A percentile compares a stretch with the other conserved stretches of the same genome.
Evolutionary conservation across 2,113 vertebrate species (phyloP).

Genomic region (Platanista minor): DNA sequence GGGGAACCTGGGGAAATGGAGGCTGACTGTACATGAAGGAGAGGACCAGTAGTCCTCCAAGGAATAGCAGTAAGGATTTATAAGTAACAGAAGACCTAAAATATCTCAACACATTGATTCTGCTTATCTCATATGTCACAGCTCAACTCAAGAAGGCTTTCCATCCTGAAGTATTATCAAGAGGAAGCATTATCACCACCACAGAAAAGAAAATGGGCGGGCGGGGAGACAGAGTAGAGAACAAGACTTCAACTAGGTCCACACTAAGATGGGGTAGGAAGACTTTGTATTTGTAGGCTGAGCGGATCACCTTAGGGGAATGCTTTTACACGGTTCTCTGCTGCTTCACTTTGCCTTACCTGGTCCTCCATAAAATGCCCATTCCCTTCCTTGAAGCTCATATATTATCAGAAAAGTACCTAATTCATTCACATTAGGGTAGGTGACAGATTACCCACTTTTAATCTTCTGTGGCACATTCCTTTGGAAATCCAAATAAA

Average conservation of each 20-base stretch:
- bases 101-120: not conserved
- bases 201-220: not conserved
- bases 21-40: no score
- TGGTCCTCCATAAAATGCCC: not conserved
- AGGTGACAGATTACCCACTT: not conserved
- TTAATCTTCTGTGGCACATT: not conserved
- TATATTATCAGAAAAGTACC: not conserved
- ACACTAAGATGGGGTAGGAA: not conserved
- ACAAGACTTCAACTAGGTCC: not conserved
- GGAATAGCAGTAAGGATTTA: not conserved
- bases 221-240: not conserved
- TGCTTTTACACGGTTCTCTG: rapidly evolving
- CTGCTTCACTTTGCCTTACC: not conserved
- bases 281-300: not conserved
- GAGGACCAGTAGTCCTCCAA: not conserved
- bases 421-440: not conserved
- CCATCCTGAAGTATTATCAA: not conserved
- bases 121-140: not conserved
- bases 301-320: not conserved
- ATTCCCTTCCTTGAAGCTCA: not conserved
- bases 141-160: not conserved
- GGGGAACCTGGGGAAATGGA: no score
- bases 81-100: not conserved
- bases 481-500: not conserved
- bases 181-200: not conserved